Percentiles rank a stretch among this genome's conserved stretches.
Conservation (phyloP, 2,797 vertebrate species). For the Hoplostethus atlanticus region DNA sequence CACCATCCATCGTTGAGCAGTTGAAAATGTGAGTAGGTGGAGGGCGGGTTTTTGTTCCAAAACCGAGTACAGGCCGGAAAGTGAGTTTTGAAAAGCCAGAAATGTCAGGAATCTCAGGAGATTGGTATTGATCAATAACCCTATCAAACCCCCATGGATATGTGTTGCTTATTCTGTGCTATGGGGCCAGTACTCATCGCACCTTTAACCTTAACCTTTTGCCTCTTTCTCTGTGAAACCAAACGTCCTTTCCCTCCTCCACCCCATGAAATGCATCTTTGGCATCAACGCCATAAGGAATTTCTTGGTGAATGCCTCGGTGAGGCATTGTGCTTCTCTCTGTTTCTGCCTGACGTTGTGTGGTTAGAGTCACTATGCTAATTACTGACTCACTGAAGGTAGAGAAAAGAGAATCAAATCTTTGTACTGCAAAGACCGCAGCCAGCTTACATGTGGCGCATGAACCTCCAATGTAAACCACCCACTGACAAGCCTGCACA, state of each 20-base stretch:
- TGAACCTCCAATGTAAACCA: slow-evolving; percentile 4
- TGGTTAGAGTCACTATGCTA: slow-evolving; percentile 41
- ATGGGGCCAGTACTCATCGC: too few relatives aligned
- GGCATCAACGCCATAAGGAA: slow-evolving; percentile 3
- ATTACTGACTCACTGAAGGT: slow-evolving; percentile 50
- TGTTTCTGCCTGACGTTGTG: slow-evolving; percentile 8
- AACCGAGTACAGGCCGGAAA: too few relatives aligned
- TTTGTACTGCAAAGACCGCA: slow-evolving; percentile 15
- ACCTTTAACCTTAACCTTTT: neutral
- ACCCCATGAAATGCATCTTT: too few relatives aligned
- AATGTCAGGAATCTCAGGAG: too few relatives aligned
- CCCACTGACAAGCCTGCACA: slow-evolving; percentile 34
- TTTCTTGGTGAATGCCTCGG: slow-evolving; percentile 27
- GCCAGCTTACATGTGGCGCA: slow-evolving; percentile 4
- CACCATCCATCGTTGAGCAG: too few relatives aligned
- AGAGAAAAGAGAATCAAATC: slow-evolving; percentile 22
- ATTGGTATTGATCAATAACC: too few relatives aligned
- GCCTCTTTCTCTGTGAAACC: slow-evolving; percentile 21
- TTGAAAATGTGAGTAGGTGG: too few relatives aligned
- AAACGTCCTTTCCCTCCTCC: neutral
- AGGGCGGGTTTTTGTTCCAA: too few relatives aligned
- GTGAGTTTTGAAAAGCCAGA: too few relatives aligned
- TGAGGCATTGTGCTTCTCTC: slow-evolving; percentile 20
- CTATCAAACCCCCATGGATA: too few relatives aligned
- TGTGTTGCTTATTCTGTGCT: too few relatives aligned